Conservation (phyloP, 2,797 vertebrate species). For the Mormyrops attenuatus region DNA sequence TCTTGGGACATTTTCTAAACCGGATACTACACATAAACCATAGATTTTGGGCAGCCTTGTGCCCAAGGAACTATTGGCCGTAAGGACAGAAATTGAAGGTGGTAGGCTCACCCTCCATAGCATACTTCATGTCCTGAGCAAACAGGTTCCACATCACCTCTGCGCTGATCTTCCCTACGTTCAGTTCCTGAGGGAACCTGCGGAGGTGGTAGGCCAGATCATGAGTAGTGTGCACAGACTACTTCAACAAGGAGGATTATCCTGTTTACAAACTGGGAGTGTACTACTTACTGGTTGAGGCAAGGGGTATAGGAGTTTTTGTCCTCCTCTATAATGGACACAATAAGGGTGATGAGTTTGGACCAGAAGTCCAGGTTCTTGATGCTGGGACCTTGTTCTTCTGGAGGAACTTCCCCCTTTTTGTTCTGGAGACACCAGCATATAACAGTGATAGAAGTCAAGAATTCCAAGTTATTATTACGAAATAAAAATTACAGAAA, state of each 20-base stretch:
- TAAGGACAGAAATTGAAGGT: neutral
- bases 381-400: slow-evolving; percentile 96
- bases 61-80: neutral
- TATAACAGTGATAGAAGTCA: neutral
- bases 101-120: slow-evolving; percentile 86
- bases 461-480: neutral
- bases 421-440: slow-evolving; percentile 64
- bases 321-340: slow-evolving; percentile 97
- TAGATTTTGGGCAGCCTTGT: neutral
- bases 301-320: slow-evolving; percentile 98
- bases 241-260: slow-evolving; percentile 55
- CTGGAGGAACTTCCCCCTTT: slow-evolving; percentile 85
- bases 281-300: slow-evolving; percentile 87
- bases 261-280: neutral
- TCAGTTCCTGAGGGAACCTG: slow-evolving; percentile 97
- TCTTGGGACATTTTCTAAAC: neutral
- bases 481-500: neutral
- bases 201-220: neutral
- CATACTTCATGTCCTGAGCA: slow-evolving; percentile 99
- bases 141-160: slow-evolving; percentile 99
- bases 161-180: slow-evolving; percentile 96
- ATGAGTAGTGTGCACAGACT: neutral
- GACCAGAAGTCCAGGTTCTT: slow-evolving; percentile 99
- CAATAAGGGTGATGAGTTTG: slow-evolving; percentile 96
- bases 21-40: neutral